These are phyloP conservation scores for Hippolais icterina DNA, from an alignment of 2,113 vertebrate genomes.

Conservation along the genomic window DNA sequence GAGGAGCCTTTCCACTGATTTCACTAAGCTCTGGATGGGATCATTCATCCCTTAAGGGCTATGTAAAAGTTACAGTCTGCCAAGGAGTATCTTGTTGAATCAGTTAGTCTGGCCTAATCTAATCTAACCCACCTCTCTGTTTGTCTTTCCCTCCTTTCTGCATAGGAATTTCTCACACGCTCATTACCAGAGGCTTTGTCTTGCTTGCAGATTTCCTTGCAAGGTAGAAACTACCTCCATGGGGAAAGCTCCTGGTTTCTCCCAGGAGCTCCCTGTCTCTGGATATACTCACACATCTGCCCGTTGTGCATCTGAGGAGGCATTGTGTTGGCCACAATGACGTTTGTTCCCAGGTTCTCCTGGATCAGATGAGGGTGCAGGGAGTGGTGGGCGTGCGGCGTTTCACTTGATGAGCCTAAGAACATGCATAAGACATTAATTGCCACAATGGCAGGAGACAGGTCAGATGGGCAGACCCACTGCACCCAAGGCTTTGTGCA, in stretches of 20 bases:
- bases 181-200: neutral
- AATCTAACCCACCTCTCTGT: slow-evolving; percentile 4
- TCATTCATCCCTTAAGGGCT: neutral
- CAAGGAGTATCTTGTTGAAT: neutral
- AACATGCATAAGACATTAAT: neutral
- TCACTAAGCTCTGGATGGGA: neutral
- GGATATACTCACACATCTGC: slow-evolving; percentile 92
- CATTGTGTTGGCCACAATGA: slow-evolving; percentile 91
- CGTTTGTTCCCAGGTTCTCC: slow-evolving; percentile 93
- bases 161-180: slow-evolving; percentile 28
- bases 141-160: slow-evolving; percentile 38
- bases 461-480: neutral
- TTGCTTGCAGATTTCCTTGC: neutral
- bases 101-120: slow-evolving; percentile 28
- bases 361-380: slow-evolving; percentile 96
- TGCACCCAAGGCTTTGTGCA: neutral
- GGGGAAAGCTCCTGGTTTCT: neutral
- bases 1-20: neutral
- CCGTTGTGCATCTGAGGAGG: slow-evolving; percentile 91
- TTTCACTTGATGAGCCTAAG: slow-evolving; percentile 90
- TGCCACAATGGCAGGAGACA: neutral
- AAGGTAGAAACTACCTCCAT: neutral
- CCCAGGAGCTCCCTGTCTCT: neutral
- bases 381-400: slow-evolving; percentile 89
- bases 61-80: neutral